These are phyloP conservation scores for Poeciliopsis turneri DNA, from an alignment of 2,797 vertebrate species.

Conservation along the genomic window DNA sequence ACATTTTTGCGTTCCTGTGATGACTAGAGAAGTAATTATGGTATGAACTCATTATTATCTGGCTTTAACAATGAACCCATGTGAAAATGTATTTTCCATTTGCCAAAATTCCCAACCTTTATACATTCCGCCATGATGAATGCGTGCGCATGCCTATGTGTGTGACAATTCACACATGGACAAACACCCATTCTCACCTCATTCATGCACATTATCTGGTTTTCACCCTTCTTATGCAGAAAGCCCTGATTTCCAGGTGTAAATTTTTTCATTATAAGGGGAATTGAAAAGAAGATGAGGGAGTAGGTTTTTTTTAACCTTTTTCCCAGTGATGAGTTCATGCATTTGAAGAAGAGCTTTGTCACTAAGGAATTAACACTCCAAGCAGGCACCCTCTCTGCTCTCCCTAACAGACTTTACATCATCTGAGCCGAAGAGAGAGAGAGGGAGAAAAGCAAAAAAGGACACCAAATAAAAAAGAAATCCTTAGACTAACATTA, in stretches of 20 bases:
- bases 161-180: slow-evolving; percentile 22
- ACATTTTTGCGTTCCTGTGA: slow-evolving; percentile 12
- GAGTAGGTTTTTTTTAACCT: slow-evolving; percentile 55
- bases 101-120: slow-evolving; percentile 53
- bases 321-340: slow-evolving; percentile 79
- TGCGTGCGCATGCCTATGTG: neutral
- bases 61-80: slow-evolving; percentile 47
- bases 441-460: slow-evolving; percentile 22
- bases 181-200: slow-evolving; percentile 57
- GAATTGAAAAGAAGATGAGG: slow-evolving; percentile 79
- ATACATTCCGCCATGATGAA: slow-evolving; percentile 54
- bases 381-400: slow-evolving; percentile 71
- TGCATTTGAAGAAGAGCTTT: slow-evolving; percentile 84
- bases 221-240: slow-evolving; percentile 68
- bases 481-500: slow-evolving; percentile 29
- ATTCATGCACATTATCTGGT: slow-evolving; percentile 70
- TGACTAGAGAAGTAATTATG: slow-evolving; percentile 21
- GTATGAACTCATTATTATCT: slow-evolving; percentile 40
- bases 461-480: slow-evolving; percentile 12
- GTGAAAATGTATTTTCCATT: slow-evolving; percentile 57
- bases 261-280: slow-evolving; percentile 78
- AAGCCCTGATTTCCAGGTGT: slow-evolving; percentile 79
- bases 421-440: slow-evolving; percentile 59
- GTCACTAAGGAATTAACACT: slow-evolving; percentile 82
- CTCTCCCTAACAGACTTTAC: slow-evolving; percentile 67